phyloP scores from a whole-genome alignment of 2,113 vertebrate species.

The Percopsis transmontana region DNA sequence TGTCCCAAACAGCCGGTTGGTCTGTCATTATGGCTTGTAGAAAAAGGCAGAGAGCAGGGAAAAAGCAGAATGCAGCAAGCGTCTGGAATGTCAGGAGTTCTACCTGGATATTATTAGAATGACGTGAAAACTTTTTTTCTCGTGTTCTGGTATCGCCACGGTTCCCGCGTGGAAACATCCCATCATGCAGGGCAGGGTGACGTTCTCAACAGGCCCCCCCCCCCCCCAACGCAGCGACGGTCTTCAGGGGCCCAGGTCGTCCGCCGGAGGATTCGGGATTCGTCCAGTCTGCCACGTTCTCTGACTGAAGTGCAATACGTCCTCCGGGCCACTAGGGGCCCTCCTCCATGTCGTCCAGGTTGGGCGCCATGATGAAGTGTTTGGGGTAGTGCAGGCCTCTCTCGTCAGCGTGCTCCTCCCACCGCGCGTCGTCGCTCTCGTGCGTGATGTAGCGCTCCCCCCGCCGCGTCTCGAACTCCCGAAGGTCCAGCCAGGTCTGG shows the following conservation, averaged over 20 bases:
- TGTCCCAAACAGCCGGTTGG: background rate
- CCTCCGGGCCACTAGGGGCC: background rate
- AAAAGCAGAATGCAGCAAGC: background rate
- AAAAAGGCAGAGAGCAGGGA: slow-evolving; percentile 12
- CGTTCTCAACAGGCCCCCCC: background rate
- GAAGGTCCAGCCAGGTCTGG: slow-evolving; percentile 89
- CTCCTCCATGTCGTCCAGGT: slow-evolving; percentile 88
- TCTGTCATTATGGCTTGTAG: slow-evolving; percentile 14
- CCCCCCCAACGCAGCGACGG: background rate
- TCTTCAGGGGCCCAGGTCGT: background rate
- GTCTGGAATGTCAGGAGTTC: slow-evolving; percentile 22
- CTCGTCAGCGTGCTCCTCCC: slow-evolving; percentile 84
- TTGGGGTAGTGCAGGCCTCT: slow-evolving; percentile 84
- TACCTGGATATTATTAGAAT: slow-evolving; percentile 2
- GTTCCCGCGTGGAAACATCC: background rate
- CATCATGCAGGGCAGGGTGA: background rate
- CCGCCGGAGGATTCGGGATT: background rate
- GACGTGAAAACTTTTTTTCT: too few relatives aligned
- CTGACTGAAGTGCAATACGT: background rate
- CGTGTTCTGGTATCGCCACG: background rate
- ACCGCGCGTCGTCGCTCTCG: slow-evolving; percentile 88
- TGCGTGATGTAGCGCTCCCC: slow-evolving; percentile 91
- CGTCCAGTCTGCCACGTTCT: background rate
- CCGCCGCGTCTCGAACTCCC: slow-evolving; percentile 88
- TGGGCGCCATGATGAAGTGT: slow-evolving; percentile 91